Evolutionary conservation across 2,113 vertebrate species (phyloP), one percentile per base, ranked within the genome.

Genomic region (Malurus cyaneus): DNA sequence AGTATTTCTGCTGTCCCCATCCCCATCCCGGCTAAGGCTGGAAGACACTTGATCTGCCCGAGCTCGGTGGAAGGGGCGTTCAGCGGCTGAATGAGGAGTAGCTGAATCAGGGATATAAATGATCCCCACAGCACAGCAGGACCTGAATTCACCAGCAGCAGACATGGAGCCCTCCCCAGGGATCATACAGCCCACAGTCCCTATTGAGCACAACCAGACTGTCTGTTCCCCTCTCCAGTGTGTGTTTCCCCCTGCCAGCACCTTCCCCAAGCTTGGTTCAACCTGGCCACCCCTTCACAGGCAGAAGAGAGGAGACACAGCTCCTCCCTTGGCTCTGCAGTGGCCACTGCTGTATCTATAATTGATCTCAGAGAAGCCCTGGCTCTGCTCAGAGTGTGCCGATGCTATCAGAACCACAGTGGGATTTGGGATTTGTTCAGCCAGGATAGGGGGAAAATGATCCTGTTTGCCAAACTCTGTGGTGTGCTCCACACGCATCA

Each of bases 381-480:
- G 24, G 57, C 76, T 46, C 76, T 49, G 59, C 79, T 31, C 5
- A 0, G 31, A 79, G 70, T 4, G 42, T 17, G 57, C 32, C 0
- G 1, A 31, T 34, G 53, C 39, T 39, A 41, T 31, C 0, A 0
- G 62, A 79, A 72, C 50, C 2, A 0, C 31, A 52, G 18, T 8
- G 66, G 57, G 70, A 64, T 69, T 53, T 34, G 61, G 50, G 72
- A 49, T 49, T 49, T 32, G 23, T 57, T 81, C 46, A n/a, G 41
- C n/a, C 14, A 11, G 44, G 71, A 64, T 17, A 31, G 23, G 7
- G 47, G 12, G 10, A 8, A 46, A 18, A 79, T 46, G 26, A 81
- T 23, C 20, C 44, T 3, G 1, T 36, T 19, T 53, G 71, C 82
- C 78, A 78, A 34, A 77, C 1, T 5, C 54, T 4, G 2, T 4